Evolutionary conservation across 2,888 invertebrate species (phyloP).

Genomic region (Heliconius aoede): DNA sequence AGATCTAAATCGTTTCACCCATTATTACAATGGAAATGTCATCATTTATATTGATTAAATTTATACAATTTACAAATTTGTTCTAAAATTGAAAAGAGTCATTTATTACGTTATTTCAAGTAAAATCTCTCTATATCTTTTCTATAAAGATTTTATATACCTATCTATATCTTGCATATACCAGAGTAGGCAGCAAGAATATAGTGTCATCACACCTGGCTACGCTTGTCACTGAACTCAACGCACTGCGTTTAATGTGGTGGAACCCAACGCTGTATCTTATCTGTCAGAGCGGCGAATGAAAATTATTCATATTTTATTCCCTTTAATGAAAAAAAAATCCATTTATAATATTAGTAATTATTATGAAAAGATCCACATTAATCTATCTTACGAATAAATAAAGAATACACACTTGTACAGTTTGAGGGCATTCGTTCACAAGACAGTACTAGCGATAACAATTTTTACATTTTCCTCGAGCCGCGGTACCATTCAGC

Average conservation of each 20-base stretch:
- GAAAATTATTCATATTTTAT: too few species aligned
- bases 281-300: not conserved
- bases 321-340: too few species aligned
- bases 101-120: not conserved
- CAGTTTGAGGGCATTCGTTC: conserved; percentile 53
- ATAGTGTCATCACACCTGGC: too few species aligned
- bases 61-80: not conserved
- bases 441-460: conserved; percentile 63
- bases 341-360: not conserved
- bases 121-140: too few species aligned
- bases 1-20: not conserved
- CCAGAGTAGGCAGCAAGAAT: too few species aligned
- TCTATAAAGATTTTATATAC: too few species aligned
- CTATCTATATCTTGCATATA: too few species aligned
- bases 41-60: not conserved
- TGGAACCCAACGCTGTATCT: too few species aligned
- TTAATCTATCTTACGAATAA: conserved; percentile 48
- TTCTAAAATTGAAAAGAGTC: not conserved
- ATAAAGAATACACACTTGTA: conserved; percentile 58
- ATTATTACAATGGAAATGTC: not conserved
- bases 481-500: conserved; percentile 39
- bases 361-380: conserved; percentile 39
- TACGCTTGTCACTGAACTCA: too few species aligned
- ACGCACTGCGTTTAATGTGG: too few species aligned
- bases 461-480: conserved; percentile 58